Base-by-base conservation (phyloP, 1,140 invertebrate species). In the Micrasema minimum region DNA sequence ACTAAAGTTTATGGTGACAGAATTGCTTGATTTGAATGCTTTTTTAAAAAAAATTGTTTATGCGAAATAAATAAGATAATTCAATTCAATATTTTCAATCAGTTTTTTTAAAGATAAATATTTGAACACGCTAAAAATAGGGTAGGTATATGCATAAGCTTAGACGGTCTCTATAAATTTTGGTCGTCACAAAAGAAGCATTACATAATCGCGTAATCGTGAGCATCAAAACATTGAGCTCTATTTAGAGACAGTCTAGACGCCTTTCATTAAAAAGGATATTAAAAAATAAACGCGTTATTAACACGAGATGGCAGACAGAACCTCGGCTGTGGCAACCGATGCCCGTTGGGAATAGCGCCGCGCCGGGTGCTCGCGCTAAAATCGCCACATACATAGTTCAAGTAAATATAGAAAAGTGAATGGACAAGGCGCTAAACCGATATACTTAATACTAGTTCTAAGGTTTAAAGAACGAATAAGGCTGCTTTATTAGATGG, bases 171-270 rank as follows among this genome's bases (percentile, higher is more conserved):
- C 65, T 10, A 43, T 20, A 31, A 59, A 41, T 31, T 59, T 59
- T 43, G 41, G 22, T 7, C 26, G 26, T 31, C 12, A 41, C 31
- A 23, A 48, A 45, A 43, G 43, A 46, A 59, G 14, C 53, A 41
- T 59, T 59, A 69, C 65, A 43, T 26, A 67, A 67, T 67, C 48
- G 35, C 66, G 26, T 41, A 61, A 31, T 48, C 51, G 55, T 46
- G 51, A 69, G 55, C 55, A 22, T 46, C 35, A 59, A 59, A 61
- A 69, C 55, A 69, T 51, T 37, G 45, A 69, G 53, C 61, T 70
- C 57, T 70, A 62, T 70, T 70, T 64, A 61, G 48, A 45, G 55
- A 68, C 31, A 70, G 68, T 70, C 68, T 70, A 70, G 68, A 70
- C 68, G 57, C 31, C 68, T 70, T 64, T 70, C 50, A 70, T 64